These are phyloP conservation scores for Drosophila leontia DNA, from an alignment of 1,140 invertebrate species.

Conservation along the genomic window DNA sequence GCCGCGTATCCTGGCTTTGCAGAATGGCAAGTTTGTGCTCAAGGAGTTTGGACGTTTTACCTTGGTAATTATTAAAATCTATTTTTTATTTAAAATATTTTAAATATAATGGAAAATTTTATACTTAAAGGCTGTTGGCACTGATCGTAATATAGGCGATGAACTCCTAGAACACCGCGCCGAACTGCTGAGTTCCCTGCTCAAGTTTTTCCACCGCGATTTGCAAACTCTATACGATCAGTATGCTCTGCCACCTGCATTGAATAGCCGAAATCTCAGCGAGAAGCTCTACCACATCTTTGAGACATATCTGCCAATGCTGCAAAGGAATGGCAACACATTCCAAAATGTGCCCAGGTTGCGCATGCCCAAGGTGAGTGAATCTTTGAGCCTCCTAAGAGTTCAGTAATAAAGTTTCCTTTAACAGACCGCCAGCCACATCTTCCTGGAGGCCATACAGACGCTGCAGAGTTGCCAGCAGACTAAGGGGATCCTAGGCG, in stretches of 20 bases:
- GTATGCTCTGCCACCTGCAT: slow-evolving; percentile 83
- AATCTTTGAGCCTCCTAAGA: no score
- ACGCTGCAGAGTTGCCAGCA: slow-evolving; percentile 91
- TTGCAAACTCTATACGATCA: slow-evolving; percentile 88
- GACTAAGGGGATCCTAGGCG: slow-evolving; percentile 90
- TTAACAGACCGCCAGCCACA: slow-evolving; percentile 90
- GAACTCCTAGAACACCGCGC: slow-evolving; percentile 91
- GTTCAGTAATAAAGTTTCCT: background rate
- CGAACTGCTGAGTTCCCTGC: slow-evolving; percentile 89
- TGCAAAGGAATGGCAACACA: slow-evolving; percentile 91
- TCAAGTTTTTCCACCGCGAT: slow-evolving; percentile 92
- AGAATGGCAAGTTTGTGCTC: slow-evolving; percentile 94
- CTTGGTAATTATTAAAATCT: slow-evolving; percentile 86
- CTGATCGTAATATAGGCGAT: slow-evolving; percentile 93
- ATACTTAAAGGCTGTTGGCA: slow-evolving; percentile 90
- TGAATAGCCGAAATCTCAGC: slow-evolving; percentile 86
- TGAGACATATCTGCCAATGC: slow-evolving; percentile 92
- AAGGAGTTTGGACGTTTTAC: slow-evolving; percentile 91
- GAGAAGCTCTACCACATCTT: slow-evolving; percentile 93
- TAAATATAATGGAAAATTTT: background rate
- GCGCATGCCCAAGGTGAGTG: slow-evolving; percentile 90
- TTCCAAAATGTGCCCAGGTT: slow-evolving; percentile 92
- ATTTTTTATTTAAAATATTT: no score
- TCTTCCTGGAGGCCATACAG: slow-evolving; percentile 93
- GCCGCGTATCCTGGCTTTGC: slow-evolving; percentile 90